Conservation (phyloP, 2,797 vertebrate genomes). For the Novumbra hubbsi region DNA sequence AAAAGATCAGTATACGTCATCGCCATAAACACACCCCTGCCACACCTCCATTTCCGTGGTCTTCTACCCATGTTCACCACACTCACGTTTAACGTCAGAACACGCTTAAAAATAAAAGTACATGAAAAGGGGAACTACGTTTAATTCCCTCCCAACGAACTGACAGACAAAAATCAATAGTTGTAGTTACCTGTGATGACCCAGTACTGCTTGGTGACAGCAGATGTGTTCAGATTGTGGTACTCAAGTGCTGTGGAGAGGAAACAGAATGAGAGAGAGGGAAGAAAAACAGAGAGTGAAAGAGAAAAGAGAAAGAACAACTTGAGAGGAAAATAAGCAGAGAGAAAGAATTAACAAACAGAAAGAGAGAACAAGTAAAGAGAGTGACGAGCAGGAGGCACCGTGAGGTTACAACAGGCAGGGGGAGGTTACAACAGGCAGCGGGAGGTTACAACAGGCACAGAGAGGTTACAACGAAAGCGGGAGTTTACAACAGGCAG, state of each 20-base stretch:
- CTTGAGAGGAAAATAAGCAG: not conserved
- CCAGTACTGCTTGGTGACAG: constrained; percentile 91
- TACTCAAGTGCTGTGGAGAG: constrained; percentile 86
- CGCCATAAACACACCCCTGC: too few species aligned
- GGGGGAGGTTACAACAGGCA: too few species aligned
- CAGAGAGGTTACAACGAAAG: not conserved
- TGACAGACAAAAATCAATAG: constrained; percentile 48
- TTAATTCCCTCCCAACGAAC: constrained; percentile 34
- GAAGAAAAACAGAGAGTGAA: not conserved
- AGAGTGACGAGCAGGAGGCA: too few species aligned
- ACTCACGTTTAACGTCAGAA: too few species aligned
- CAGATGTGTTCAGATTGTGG: constrained; percentile 92
- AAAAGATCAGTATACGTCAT: too few species aligned
- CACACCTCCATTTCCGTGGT: too few species aligned
- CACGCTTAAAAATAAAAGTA: too few species aligned
- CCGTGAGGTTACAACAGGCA: not conserved
- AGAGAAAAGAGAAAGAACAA: constrained; percentile 9
- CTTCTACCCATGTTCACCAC: too few species aligned
- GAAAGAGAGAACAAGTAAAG: not conserved
- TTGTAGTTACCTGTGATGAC: constrained; percentile 88
- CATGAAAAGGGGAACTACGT: too few species aligned
- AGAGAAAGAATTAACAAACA: not conserved
- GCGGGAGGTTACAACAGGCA: not conserved
- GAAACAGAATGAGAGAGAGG: not conserved
- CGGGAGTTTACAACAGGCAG: too few species aligned